phyloP scores from a whole-genome alignment of 1,140 invertebrate genomes.

The Leptopilina clavipes region DNA sequence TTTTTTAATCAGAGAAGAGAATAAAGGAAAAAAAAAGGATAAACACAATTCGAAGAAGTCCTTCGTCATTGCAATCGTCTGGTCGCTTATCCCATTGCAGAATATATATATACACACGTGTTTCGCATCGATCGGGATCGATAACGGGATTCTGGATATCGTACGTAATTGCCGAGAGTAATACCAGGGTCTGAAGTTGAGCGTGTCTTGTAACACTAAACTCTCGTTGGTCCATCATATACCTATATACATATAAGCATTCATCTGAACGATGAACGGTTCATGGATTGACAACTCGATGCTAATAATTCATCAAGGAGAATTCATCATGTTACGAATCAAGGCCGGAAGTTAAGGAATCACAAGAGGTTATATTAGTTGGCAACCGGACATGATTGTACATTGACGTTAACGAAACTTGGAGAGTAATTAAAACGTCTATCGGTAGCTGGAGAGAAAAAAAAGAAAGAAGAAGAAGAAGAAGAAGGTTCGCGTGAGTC shows the following conservation, averaged over 20 bases:
- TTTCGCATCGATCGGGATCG: conserved; percentile 28
- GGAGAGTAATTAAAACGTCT: conserved; percentile 27
- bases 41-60: conserved; percentile 2
- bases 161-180: conserved; percentile 34
- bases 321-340: not conserved
- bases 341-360: conserved; percentile 25
- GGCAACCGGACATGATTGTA: not conserved
- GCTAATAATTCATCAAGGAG: conserved; percentile 5
- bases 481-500: conserved; percentile 6
- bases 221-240: not conserved
- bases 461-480: too few relatives aligned
- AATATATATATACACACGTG: conserved; percentile 22
- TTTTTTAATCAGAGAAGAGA: not conserved
- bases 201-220: conserved; percentile 34
- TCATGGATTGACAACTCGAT: not conserved
- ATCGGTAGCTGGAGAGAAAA: not conserved
- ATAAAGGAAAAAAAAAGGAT: not conserved
- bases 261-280: conserved; percentile 28
- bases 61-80: conserved; percentile 14
- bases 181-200: conserved; percentile 28
- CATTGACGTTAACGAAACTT: conserved; percentile 1
- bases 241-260: too few relatives aligned
- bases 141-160: conserved; percentile 33
- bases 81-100: conserved; percentile 11
- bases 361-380: conserved; percentile 2